These are phyloP conservation scores for Alouatta palliata DNA, from an alignment of 2,113 vertebrate species.

Conservation along the genomic window DNA sequence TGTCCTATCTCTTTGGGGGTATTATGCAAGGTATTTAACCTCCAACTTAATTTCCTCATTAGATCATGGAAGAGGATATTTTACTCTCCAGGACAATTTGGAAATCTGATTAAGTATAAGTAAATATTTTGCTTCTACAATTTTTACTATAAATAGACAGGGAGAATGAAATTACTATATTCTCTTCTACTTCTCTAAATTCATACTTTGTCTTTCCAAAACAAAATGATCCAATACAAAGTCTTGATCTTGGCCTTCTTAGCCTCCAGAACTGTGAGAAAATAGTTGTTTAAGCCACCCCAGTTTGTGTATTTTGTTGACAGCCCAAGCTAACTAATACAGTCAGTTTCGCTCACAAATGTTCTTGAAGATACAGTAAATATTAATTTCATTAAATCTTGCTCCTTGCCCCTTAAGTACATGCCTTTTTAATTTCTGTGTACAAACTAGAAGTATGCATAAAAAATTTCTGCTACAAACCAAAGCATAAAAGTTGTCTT, in stretches of 20 bases:
- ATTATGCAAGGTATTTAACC: not conserved
- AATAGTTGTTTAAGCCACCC: too few species aligned
- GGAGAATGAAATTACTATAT: constrained; percentile 25
- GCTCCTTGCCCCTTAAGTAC: not conserved
- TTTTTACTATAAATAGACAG: not conserved
- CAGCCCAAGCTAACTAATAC: too few species aligned
- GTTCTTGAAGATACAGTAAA: not conserved
- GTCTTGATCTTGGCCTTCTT: too few species aligned
- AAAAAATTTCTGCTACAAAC: not conserved
- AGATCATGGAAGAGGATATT: not conserved
- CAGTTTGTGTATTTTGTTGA: too few species aligned
- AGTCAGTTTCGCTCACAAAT: too few species aligned
- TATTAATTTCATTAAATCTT: not conserved
- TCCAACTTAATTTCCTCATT: not conserved
- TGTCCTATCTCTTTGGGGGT: not conserved
- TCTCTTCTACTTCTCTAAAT: constrained; percentile 20
- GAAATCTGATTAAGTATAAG: constrained; percentile 15
- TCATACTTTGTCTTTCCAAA: constrained; percentile 30
- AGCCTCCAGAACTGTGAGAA: too few species aligned
- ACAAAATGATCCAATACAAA: constrained; percentile 22
- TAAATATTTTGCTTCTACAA: not conserved
- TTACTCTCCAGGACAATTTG: not conserved
- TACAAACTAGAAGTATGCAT: not conserved
- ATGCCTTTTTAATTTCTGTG: not conserved
- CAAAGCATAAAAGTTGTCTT: not conserved